phyloP scores from a whole-genome alignment of 2,797 vertebrate species.

The Acanthornis magna region DNA sequence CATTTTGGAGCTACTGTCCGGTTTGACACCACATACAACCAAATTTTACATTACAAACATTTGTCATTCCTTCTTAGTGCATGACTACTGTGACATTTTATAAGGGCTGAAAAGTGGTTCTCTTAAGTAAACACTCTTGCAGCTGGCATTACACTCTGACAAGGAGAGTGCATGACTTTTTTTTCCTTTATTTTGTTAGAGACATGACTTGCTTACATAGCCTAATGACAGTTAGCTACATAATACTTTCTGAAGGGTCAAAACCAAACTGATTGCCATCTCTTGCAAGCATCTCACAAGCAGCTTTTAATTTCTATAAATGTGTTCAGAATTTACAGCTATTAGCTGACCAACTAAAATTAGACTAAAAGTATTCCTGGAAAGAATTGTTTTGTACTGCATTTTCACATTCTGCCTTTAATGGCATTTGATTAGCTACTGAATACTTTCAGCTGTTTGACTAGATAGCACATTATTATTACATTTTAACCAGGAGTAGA shows the following conservation, averaged over 20 bases:
- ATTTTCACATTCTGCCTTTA: neutral
- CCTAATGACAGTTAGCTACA: neutral
- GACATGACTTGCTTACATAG: neutral
- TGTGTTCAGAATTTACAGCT: neutral
- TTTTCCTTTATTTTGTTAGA: neutral
- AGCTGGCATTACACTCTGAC: neutral
- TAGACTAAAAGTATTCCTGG: neutral
- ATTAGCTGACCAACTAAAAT: neutral
- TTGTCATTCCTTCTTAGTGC: neutral
- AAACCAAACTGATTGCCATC: neutral
- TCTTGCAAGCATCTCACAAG: neutral
- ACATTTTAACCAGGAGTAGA: slow-evolving; percentile 16
- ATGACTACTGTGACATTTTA: neutral
- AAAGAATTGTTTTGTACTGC: neutral
- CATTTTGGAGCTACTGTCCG: neutral
- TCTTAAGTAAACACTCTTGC: neutral
- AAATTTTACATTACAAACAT: neutral
- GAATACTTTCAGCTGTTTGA: neutral
- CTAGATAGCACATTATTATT: neutral
- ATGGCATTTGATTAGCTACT: neutral
- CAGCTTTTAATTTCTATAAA: neutral
- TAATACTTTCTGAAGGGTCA: neutral
- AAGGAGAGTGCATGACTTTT: neutral
- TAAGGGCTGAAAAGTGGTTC: neutral
- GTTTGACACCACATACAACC: neutral